Evolutionary conservation across 2,888 invertebrate species (phyloP), one percentile per base, ranked within the genome.

Genomic region (Uloborus plumipes): DNA sequence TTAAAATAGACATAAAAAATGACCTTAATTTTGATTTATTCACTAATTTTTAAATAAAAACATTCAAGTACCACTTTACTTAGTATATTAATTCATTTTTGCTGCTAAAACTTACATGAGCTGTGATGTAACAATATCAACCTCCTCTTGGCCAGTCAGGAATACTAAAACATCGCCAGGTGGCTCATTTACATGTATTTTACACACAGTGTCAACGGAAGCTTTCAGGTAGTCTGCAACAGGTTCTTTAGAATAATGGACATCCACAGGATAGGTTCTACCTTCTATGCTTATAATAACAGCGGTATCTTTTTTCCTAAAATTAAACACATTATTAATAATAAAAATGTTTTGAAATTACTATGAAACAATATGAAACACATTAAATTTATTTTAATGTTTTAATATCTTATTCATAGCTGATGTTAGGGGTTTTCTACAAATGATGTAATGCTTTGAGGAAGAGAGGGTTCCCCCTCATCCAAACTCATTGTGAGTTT

Each of bases 81-180:
- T 11, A 39, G 3, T 39, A 39, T 39, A 1, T 39, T 39, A 39
- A 39, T 39, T 39, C 2, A 2, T 2, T 39, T 39, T 39, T 39
- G 39, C 9, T 39, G 39, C 39, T 39, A 0, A 39, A 49, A 86
- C 87, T 88, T 86, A 89, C 88, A 88, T 89, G 15, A 90, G 83
- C 81, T 87, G 85, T 31, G 86, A 86, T 4, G 89, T 91, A 0
- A 94, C 95, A 79, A 92, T 90, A 79, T 95, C 93, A 3, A 99
- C 97, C 90, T 99, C 98, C 88, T 99, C 98, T 91, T 94, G 94
- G 20, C 97, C 97, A 0, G 97, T 97, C 2, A 98, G 91, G 89
- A 99, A 99, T 0, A 95, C 95, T 11, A 99, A 89, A 72, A 99
- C 92, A 88, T 99, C 99, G 0, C 98, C 98, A 39, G 91, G 90